Evolutionary conservation across 2,888 invertebrate species (phyloP), one percentile per base, ranked within the genome.

Genomic region (Amphipyra tragopoginis): DNA sequence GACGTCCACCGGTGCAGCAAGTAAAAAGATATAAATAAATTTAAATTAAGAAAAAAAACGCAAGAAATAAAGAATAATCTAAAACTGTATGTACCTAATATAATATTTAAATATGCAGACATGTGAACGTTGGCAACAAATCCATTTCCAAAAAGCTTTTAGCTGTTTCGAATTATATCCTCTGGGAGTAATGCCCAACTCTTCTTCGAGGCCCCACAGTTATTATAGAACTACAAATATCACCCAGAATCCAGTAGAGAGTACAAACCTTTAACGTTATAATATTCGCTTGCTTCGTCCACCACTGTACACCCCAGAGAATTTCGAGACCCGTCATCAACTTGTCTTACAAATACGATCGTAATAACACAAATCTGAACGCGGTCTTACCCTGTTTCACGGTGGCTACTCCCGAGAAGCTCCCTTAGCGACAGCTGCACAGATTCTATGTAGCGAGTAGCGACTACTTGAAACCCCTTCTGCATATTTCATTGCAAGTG

Each of bases 401-500:
- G 72, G 67, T 70, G 74, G 72, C 70, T 77, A 67, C 53, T 74
- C 64, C 54, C 52, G 42, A 53, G 43, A 34, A 62, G 48, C 51
- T 72, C 61, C 67, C 58, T 8, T 21, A 43, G 67, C 57, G 67
- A 66, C 68, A 70, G 67, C 72, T 62, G 71, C 71, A 63, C 55
- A 63, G 66, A 79, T 76, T 74, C 62, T 58, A 63, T 64, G 57
- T 69, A 65, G 56, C 26, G 36, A 56, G 57, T 69, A 65, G 56
- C 26, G 36, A 56, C 63, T 74, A 54, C 50, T 69, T 44, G 43
- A 51, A 60, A 62, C 70, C 64, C 60, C 52, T 57, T 75, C 60
- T 82, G 79, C 79, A 82, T 82, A 81, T 82, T 82, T 81, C 76
- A 82, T 77, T 74, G 72, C 72, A 69, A 74, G 63, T 69, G 69